Percentiles rank a stretch among this genome's conserved stretches.
Conservation (phyloP, 2,113 vertebrate species). For the Aldabrachelys gigantea region DNA sequence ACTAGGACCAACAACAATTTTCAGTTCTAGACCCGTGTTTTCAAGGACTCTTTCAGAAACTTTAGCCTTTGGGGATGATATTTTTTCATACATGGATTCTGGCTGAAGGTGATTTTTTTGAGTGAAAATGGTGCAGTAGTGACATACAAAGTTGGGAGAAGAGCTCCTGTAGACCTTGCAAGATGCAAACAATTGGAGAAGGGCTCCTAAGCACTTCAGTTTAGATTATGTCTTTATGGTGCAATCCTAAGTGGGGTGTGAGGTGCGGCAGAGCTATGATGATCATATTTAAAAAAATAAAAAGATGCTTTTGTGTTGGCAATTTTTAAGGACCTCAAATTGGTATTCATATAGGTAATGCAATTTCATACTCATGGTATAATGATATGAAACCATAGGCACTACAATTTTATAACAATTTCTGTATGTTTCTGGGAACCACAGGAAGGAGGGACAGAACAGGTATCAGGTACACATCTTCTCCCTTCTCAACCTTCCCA, state of each 20-base stretch:
- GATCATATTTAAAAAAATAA: background rate
- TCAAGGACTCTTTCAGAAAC: background rate
- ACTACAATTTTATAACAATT: background rate
- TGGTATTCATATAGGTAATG: background rate
- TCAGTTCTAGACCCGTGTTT: background rate
- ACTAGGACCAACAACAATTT: background rate
- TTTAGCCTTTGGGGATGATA: background rate
- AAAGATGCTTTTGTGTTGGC: background rate
- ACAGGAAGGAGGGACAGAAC: background rate
- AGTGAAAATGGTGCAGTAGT: background rate
- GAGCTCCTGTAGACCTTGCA: background rate
- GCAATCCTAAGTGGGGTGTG: background rate
- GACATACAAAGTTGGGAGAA: background rate
- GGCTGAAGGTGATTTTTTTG: background rate
- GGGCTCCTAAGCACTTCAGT: background rate
- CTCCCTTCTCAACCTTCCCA: background rate
- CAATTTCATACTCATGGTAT: background rate
- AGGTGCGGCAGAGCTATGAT: background rate
- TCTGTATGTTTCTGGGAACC: background rate
- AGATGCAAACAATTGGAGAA: background rate
- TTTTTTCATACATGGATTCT: background rate
- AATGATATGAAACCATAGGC: background rate
- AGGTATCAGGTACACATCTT: background rate
- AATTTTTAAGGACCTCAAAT: background rate
- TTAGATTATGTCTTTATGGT: background rate